Percentiles rank a stretch among this genome's conserved stretches.
Evolutionary conservation across 2,888 invertebrate species (phyloP).

Genomic region (Drosophila tripunctata): DNA sequence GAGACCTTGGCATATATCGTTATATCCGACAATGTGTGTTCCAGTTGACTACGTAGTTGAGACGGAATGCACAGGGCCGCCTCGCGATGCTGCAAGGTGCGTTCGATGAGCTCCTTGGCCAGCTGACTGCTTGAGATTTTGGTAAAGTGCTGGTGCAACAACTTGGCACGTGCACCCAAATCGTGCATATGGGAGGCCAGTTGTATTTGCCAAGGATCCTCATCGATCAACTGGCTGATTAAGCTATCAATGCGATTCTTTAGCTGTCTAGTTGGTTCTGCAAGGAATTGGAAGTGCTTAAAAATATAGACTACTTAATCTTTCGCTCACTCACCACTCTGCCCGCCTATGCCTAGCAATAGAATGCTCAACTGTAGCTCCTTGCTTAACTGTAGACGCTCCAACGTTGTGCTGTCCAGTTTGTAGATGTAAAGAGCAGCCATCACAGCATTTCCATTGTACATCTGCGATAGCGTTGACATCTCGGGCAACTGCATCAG

Average conservation of each 20-base stretch:
- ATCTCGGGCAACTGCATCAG: slow-evolving; percentile 68
- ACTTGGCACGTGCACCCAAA: slow-evolving; percentile 68
- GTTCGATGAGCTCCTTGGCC: slow-evolving; percentile 82
- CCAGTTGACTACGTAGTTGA: slow-evolving; percentile 82
- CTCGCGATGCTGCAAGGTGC: slow-evolving; percentile 85
- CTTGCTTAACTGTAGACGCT: slow-evolving; percentile 39
- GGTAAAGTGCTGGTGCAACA: slow-evolving; percentile 80
- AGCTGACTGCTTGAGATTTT: slow-evolving; percentile 80
- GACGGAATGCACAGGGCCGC: slow-evolving; percentile 81
- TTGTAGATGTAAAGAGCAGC: slow-evolving; percentile 76
- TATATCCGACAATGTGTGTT: slow-evolving; percentile 87
- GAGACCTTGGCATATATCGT: slow-evolving; percentile 88
- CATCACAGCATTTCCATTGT: slow-evolving; percentile 66
- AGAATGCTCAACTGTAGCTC: slow-evolving; percentile 64
- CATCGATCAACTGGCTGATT: slow-evolving; percentile 66
- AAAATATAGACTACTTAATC: slow-evolving; percentile 10
- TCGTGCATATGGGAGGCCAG: slow-evolving; percentile 73
- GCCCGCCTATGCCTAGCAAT: slow-evolving; percentile 59
- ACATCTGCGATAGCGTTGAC: slow-evolving; percentile 59
- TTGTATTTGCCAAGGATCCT: slow-evolving; percentile 73
- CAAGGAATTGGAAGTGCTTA: neutral
- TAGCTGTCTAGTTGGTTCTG: slow-evolving; percentile 36
- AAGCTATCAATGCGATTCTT: slow-evolving; percentile 64
- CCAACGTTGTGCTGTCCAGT: slow-evolving; percentile 60
- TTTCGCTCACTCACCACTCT: too few relatives aligned